Conservation (phyloP, 1,140 invertebrate genomes). For the Drosophila lowei region DNA sequence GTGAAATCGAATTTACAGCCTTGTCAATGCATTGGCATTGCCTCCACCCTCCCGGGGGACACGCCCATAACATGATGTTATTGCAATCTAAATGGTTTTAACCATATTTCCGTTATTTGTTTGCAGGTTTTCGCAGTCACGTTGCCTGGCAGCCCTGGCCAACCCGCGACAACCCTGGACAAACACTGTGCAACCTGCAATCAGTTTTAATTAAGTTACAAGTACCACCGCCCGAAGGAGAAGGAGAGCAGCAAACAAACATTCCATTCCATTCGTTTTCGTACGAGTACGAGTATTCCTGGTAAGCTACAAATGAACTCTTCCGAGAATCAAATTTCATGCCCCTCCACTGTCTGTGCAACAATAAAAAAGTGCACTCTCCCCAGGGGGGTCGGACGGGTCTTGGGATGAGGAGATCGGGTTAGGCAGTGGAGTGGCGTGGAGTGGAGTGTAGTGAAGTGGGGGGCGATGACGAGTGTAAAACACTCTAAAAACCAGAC, state of each 20-base stretch:
- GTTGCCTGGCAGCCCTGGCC: slow-evolving; percentile 8
- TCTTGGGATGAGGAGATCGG: slow-evolving; percentile 2
- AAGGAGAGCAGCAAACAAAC: slow-evolving; percentile 22
- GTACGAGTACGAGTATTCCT: slow-evolving; percentile 27
- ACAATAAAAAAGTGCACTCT: slow-evolving; percentile 47
- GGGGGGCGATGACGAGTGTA: slow-evolving; percentile 37
- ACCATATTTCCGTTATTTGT: slow-evolving; percentile 25
- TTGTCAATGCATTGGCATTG: background rate
- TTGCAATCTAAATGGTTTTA: slow-evolving; percentile 48
- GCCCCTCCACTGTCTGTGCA: slow-evolving; percentile 16
- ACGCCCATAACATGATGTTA: slow-evolving; percentile 67
- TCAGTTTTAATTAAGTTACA: slow-evolving; percentile 57
- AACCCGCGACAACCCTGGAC: background rate
- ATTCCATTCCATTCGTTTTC: slow-evolving; percentile 45
- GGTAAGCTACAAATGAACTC: slow-evolving; percentile 68
- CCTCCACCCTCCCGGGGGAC: slow-evolving; percentile 11
- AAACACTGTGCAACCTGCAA: slow-evolving; percentile 5
- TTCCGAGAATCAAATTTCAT: slow-evolving; percentile 81
- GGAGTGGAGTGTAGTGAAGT: background rate
- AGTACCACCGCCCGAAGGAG: slow-evolving; percentile 13
- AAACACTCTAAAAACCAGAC: slow-evolving; percentile 27
- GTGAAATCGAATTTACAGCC: slow-evolving; percentile 67
- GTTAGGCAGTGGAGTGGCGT: background rate
- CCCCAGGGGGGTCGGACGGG: slow-evolving; percentile 22
- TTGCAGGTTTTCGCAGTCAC: slow-evolving; percentile 20